phyloP scores from a whole-genome alignment of 2,113 vertebrate genomes.

The Cygnus buccinator region DNA sequence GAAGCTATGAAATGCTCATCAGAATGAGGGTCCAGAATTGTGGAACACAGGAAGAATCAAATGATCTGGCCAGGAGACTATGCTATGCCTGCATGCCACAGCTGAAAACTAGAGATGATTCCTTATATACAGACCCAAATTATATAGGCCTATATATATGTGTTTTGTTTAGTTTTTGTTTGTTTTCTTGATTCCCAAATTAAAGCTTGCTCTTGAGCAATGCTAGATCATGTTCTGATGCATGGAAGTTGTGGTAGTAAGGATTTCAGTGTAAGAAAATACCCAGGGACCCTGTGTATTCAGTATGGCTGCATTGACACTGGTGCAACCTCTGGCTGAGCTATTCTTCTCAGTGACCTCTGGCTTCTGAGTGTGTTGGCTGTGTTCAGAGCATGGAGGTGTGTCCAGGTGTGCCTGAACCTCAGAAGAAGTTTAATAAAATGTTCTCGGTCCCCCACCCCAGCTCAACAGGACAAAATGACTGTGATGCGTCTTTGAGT shows the following conservation, averaged over 20 bases:
- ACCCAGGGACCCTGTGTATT: not conserved
- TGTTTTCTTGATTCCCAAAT: not conserved
- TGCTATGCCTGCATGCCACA: not conserved
- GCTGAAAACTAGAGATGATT: not conserved
- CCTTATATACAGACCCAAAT: not conserved
- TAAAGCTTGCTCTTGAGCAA: not conserved
- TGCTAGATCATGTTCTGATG: not conserved
- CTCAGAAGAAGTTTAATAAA: not conserved
- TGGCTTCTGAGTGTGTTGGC: not conserved
- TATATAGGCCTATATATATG: not conserved
- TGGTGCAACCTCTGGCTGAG: not conserved
- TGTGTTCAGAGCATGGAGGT: not conserved
- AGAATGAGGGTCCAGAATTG: not conserved
- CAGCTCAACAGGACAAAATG: not conserved
- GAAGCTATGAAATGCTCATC: not conserved
- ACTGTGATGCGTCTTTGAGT: not conserved
- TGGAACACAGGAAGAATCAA: not conserved
- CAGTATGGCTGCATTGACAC: not conserved
- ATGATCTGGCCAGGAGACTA: not conserved
- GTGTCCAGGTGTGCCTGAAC: not conserved
- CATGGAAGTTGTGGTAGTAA: not conserved
- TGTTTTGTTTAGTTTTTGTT: not conserved
- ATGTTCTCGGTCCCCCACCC: no score
- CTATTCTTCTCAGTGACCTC: not conserved
- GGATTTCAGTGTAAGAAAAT: not conserved